Evolutionary conservation across 2,113 vertebrate genomes (phyloP).

Genomic region (Muscicapa adusta): DNA sequence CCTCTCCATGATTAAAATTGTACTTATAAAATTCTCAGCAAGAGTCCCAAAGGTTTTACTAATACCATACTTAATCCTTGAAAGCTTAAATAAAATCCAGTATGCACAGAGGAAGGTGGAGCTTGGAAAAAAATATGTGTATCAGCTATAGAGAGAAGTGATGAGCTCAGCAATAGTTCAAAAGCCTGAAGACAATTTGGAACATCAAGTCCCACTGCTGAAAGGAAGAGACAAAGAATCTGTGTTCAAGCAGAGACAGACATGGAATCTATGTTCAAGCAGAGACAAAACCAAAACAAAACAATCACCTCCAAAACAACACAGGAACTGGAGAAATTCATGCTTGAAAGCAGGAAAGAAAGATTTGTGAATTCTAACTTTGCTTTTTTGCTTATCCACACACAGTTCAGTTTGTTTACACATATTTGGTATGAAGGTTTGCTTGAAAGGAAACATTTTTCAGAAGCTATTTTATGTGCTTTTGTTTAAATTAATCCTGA

Average conservation of each 20-base stretch:
- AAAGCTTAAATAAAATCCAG: background rate
- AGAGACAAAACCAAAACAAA: background rate
- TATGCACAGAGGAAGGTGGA: background rate
- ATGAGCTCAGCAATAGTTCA: background rate
- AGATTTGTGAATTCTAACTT: background rate
- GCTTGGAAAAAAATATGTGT: background rate
- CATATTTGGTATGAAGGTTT: rapidly evolving
- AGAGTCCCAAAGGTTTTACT: background rate
- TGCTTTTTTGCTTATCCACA: background rate
- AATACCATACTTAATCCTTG: background rate
- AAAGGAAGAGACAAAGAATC: background rate
- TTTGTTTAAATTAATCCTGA: background rate
- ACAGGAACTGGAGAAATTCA: background rate
- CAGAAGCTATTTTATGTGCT: background rate
- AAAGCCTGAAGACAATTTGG: background rate
- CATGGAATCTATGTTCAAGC: background rate
- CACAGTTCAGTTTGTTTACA: background rate
- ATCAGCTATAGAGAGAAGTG: background rate
- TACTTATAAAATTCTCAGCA: background rate
- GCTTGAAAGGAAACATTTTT: background rate
- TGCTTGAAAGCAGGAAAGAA: background rate
- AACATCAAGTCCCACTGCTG: background rate
- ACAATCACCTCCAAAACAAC: no score
- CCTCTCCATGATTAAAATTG: background rate
- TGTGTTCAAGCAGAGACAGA: background rate